phyloP scores from a whole-genome alignment of 2,113 vertebrate species.

The Hypanus sabinus region DNA sequence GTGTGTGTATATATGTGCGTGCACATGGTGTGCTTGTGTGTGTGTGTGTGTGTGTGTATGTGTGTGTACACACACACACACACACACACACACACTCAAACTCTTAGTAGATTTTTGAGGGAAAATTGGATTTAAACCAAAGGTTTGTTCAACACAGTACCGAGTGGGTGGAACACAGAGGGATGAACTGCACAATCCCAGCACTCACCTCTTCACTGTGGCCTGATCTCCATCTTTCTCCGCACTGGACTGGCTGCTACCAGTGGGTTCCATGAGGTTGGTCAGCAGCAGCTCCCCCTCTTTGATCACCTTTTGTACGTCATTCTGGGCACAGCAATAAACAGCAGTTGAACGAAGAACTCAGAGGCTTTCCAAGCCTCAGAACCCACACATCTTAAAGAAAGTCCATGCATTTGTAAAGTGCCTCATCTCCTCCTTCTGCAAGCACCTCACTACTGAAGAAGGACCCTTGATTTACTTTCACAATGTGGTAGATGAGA shows the following conservation, averaged over 20 bases:
- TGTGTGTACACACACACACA: no score
- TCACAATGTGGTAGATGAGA: no score
- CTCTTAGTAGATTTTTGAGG: not conserved
- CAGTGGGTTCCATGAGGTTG: constrained; percentile 67
- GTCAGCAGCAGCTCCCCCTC: constrained; percentile 77
- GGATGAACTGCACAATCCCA: not conserved
- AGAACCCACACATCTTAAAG: not conserved
- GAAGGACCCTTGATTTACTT: no score
- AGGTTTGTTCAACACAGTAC: no score
- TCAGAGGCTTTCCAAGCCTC: not conserved
- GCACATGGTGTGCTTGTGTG: no score
- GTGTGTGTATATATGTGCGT: no score
- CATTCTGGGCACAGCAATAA: constrained; percentile 59
- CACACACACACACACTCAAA: no score
- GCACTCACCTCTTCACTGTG: constrained; percentile 76
- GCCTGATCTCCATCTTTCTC: constrained; percentile 79
- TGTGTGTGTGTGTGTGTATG: no score
- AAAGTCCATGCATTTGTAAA: not conserved
- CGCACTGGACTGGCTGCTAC: constrained; percentile 53
- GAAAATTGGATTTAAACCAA: not conserved
- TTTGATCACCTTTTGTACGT: constrained; percentile 78
- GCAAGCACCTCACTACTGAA: no score
- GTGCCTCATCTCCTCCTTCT: not conserved
- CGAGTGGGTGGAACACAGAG: not conserved
- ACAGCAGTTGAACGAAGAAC: not conserved